Evolutionary conservation across 2,113 vertebrate genomes (phyloP).

Genomic region (Plotosus lineatus): DNA sequence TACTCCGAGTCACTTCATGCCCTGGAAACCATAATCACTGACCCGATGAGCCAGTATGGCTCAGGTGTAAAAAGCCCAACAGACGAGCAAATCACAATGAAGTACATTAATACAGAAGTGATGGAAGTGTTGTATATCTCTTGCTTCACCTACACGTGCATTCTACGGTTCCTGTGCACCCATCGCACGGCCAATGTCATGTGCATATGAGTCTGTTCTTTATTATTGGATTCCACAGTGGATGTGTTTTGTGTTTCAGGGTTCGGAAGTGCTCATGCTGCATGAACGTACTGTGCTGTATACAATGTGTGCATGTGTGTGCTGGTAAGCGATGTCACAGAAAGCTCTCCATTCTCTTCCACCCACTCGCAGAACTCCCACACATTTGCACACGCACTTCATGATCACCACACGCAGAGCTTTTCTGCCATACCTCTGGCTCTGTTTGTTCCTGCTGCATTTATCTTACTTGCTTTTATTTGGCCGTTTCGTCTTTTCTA

Average conservation of each 20-base stretch:
- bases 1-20: no score
- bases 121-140: no score
- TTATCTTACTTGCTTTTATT: constrained; percentile 57
- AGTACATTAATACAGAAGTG: no score
- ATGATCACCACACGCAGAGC: constrained; percentile 68
- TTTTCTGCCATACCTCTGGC: constrained; percentile 76
- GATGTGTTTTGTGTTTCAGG: constrained; percentile 22
- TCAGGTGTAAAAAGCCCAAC: no score
- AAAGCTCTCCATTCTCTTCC: constrained; percentile 77
- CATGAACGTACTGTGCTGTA: constrained; percentile 34
- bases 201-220: neutral
- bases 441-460: constrained; percentile 72
- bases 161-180: no score
- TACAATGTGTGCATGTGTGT: constrained; percentile 58
- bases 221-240: neutral
- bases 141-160: no score
- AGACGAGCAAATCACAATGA: no score
- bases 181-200: no score
- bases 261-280: constrained; percentile 29
- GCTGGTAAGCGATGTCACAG: constrained; percentile 74
- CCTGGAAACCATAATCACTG: no score
- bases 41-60: no score
- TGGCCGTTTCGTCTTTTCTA: constrained; percentile 29
- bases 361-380: constrained; percentile 77
- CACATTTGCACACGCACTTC: constrained; percentile 64